Percentiles rank a stretch among this genome's conserved stretches.
Conservation (phyloP, 2,113 vertebrate genomes). For the Lucifuga dentata region DNA sequence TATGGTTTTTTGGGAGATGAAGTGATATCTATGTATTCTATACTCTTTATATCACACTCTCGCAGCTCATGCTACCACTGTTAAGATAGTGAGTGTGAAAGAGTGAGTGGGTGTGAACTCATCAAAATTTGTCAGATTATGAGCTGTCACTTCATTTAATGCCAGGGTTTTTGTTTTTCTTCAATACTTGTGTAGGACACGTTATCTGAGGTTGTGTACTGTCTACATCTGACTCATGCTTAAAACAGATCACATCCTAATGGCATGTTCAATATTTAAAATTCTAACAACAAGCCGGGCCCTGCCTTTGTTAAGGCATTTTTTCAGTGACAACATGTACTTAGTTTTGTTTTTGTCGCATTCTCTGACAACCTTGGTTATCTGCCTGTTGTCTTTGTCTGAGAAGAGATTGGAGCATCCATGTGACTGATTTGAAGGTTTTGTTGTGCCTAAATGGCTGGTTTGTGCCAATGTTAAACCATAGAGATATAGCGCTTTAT, state of each 20-base stretch:
- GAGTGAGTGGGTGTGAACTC: conserved; percentile 49
- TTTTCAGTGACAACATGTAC: conserved; percentile 29
- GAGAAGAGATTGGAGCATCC: conserved; percentile 42
- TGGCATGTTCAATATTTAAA: conserved; percentile 23
- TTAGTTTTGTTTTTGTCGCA: conserved; percentile 21
- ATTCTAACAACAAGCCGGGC: conserved; percentile 27
- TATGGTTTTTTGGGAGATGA: conserved; percentile 64
- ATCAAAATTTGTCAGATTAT: conserved; percentile 59
- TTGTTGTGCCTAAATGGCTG: conserved; percentile 66
- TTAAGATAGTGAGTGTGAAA: conserved; percentile 29
- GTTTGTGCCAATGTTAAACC: conserved; percentile 70
- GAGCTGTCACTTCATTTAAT: conserved; percentile 46
- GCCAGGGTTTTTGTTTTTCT: conserved; percentile 13
- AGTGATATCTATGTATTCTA: conserved; percentile 52
- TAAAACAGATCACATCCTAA: conserved; percentile 23
- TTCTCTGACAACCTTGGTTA: conserved; percentile 7
- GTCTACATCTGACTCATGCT: conserved; percentile 19
- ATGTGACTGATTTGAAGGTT: conserved; percentile 53
- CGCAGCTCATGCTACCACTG: conserved; percentile 20
- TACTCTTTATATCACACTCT: conserved; percentile 47
- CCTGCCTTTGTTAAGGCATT: conserved; percentile 55
- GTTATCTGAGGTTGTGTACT: no score
- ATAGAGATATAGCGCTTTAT: conserved; percentile 70
- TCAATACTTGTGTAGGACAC: conserved; percentile 1
- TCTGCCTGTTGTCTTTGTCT: conserved; percentile 44